A percentile compares a stretch with the other conserved stretches of the same genome.
phyloP scores from a whole-genome alignment of 2,797 vertebrate genomes.

The Chaunax sp. region DNA sequence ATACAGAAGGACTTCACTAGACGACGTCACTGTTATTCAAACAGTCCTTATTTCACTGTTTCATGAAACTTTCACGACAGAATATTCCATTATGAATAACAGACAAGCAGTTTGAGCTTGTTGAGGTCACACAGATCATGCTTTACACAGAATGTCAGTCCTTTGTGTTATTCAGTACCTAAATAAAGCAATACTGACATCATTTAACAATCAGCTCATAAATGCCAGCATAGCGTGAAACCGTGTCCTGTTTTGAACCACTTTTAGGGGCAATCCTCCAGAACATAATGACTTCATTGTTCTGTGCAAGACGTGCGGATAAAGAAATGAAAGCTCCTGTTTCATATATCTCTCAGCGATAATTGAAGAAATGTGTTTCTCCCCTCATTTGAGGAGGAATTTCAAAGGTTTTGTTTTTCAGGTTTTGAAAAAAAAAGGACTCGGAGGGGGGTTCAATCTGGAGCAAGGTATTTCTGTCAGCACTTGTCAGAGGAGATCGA shows the following conservation, averaged over 20 bases:
- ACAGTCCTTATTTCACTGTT: slow-evolving; percentile 16
- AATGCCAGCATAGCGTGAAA: slow-evolving; percentile 55
- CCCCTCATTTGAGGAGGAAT: slow-evolving; percentile 46
- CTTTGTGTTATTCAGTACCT: slow-evolving; percentile 49
- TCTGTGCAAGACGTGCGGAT: slow-evolving; percentile 60
- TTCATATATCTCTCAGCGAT: slow-evolving; percentile 68
- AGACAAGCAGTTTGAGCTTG: slow-evolving; percentile 17
- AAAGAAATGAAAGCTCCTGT: slow-evolving; percentile 71
- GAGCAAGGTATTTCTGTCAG: slow-evolving; percentile 59
- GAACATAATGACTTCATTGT: slow-evolving; percentile 77
- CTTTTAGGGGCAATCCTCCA: slow-evolving; percentile 31
- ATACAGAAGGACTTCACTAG: slow-evolving; percentile 21
- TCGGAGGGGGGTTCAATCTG: slow-evolving; percentile 63
- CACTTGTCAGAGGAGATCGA: slow-evolving; percentile 45
- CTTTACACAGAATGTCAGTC: slow-evolving; percentile 32
- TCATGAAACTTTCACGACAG: slow-evolving; percentile 12
- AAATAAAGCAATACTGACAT: slow-evolving; percentile 53
- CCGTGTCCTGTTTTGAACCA: slow-evolving; percentile 45
- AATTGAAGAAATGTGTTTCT: slow-evolving; percentile 77
- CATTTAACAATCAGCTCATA: slow-evolving; percentile 58
- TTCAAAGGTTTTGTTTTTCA: slow-evolving; percentile 52
- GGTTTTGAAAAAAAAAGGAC: slow-evolving; percentile 35
- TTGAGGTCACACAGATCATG: slow-evolving; percentile 25
- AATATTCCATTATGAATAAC: slow-evolving; percentile 33
- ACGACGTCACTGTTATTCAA: slow-evolving; percentile 24